These are phyloP conservation scores for Hylomyscus alleni DNA, from an alignment of 2,797 vertebrate species.

Conservation along the genomic window DNA sequence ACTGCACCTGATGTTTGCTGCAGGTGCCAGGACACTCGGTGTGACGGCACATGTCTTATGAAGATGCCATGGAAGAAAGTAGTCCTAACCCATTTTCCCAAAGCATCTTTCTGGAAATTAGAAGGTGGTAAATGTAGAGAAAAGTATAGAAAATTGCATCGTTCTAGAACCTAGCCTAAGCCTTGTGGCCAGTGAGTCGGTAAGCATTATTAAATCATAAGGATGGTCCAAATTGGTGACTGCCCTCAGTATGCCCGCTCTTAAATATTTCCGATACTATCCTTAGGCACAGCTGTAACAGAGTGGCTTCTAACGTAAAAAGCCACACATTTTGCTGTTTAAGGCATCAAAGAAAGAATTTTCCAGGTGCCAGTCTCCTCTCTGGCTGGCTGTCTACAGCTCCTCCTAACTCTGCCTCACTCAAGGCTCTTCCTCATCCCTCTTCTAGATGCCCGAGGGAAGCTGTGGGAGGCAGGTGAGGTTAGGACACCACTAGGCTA, in stretches of 20 bases:
- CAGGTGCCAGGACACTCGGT: not conserved
- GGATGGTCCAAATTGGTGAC: not conserved
- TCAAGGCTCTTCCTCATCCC: not conserved
- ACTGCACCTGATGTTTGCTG: not conserved
- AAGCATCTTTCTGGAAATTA: conserved; percentile 22
- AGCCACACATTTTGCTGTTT: not conserved
- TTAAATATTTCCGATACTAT: not conserved
- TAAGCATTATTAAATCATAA: not conserved
- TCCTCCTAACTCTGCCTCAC: not conserved
- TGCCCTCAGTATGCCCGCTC: not conserved
- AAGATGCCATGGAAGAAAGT: not conserved
- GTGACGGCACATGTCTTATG: not conserved
- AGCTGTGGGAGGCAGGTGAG: not conserved
- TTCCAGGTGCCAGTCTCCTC: conserved; percentile 17
- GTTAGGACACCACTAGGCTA: not conserved
- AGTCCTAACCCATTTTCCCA: not conserved
- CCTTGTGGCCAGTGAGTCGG: not conserved
- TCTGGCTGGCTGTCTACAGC: not conserved
- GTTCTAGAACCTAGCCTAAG: not conserved
- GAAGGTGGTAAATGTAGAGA: not conserved
- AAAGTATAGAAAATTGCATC: not conserved
- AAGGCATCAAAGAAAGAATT: not conserved
- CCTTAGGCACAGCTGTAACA: not conserved
- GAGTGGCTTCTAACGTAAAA: not conserved
- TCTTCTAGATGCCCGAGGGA: not conserved